Conservation (phyloP, 2,113 vertebrate species). For the Jaculus jaculus region DNA sequence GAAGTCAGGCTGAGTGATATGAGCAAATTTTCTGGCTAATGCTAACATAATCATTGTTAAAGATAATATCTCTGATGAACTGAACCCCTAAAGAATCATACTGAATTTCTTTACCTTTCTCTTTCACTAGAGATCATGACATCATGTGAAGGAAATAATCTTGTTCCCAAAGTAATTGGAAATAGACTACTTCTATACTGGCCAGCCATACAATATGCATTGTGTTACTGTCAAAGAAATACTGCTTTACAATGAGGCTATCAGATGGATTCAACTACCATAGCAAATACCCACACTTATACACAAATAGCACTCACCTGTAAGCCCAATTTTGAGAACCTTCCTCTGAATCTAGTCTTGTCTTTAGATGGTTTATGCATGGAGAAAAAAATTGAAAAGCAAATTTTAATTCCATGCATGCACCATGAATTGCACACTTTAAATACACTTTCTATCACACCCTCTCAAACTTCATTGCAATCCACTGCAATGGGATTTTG, state of each 20-base stretch:
- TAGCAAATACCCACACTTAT: no score
- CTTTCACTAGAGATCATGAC: neutral
- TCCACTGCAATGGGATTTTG: neutral
- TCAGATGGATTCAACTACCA: neutral
- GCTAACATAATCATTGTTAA: neutral
- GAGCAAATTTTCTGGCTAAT: neutral
- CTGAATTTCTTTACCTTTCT: neutral
- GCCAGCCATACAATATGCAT: neutral
- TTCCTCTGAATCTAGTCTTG: neutral
- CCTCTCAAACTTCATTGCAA: neutral
- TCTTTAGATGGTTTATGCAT: no score
- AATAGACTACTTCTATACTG: neutral
- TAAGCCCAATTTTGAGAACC: neutral
- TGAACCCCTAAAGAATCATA: neutral
- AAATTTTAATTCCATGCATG: neutral
- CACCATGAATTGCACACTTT: neutral
- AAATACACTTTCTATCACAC: neutral
- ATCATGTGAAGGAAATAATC: neutral
- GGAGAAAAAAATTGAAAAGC: no score
- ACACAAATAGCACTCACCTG: no score
- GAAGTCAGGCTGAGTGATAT: neutral
- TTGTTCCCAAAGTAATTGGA: neutral
- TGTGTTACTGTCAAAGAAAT: neutral
- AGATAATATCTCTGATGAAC: neutral
- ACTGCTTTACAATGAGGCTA: neutral